A percentile compares a stretch with the other conserved stretches of the same genome.
Conservation (phyloP, 2,113 vertebrate genomes). For the Scomber colias region DNA sequence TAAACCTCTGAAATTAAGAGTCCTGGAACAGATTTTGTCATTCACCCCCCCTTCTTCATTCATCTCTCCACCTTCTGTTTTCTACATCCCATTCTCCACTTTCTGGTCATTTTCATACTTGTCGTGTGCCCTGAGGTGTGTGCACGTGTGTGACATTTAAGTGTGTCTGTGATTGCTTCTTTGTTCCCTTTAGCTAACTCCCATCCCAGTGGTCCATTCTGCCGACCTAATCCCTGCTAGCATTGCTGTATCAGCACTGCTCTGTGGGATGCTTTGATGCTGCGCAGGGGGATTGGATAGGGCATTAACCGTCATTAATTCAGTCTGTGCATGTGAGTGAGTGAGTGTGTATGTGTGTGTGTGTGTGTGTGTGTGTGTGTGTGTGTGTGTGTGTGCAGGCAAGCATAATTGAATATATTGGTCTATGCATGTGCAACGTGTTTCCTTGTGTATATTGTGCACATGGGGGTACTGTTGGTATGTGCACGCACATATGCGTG, state of each 20-base stretch:
- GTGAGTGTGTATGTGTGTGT: slow-evolving; percentile 8
- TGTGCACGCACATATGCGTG: slow-evolving; percentile 18
- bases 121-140: slow-evolving; percentile 5
- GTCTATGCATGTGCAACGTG: slow-evolving; percentile 20
- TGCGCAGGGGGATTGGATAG: slow-evolving; percentile 65
- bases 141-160: slow-evolving; percentile 54
- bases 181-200: slow-evolving; percentile 63
- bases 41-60: slow-evolving; percentile 11
- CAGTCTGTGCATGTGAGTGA: slow-evolving; percentile 16
- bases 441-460: slow-evolving; percentile 34
- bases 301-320: slow-evolving; percentile 80
- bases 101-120: slow-evolving; percentile 34
- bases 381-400: neutral
- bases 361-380: neutral
- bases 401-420: neutral
- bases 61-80: slow-evolving; percentile 40
- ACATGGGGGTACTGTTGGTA: slow-evolving; percentile 26
- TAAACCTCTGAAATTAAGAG: slow-evolving; percentile 26
- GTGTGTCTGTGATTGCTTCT: slow-evolving; percentile 61
- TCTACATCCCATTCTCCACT: slow-evolving; percentile 29
- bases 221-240: slow-evolving; percentile 66
- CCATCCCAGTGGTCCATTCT: slow-evolving; percentile 49
- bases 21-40: slow-evolving; percentile 9
- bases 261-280: slow-evolving; percentile 75
- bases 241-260: slow-evolving; percentile 62